Percentiles rank a stretch among this genome's conserved stretches.
Conservation (phyloP, 2,113 vertebrate species). For the Scolopax mira region DNA sequence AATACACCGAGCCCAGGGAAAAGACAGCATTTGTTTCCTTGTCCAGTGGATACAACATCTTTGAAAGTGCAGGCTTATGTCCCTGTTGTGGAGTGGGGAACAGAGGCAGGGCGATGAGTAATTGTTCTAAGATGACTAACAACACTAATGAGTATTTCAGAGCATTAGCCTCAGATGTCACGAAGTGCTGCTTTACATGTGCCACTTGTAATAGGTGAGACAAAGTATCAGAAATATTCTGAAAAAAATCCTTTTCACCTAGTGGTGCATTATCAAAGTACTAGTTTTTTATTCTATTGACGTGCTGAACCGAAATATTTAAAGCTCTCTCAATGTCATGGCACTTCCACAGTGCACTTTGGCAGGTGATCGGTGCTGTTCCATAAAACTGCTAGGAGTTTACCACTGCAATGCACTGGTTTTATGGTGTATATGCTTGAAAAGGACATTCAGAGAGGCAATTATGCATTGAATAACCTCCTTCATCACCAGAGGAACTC, state of each 20-base stretch:
- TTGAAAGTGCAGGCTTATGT: neutral
- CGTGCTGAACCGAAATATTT: neutral
- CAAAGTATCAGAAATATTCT: neutral
- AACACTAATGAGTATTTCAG: neutral
- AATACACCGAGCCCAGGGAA: neutral
- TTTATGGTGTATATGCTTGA: neutral
- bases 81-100: neutral
- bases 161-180: neutral
- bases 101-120: neutral
- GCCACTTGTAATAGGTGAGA: neutral
- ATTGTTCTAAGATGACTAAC: neutral
- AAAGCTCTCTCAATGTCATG: neutral
- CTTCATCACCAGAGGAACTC: neutral
- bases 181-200: rapidly evolving
- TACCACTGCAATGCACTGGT: neutral
- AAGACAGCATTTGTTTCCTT: neutral
- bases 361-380: neutral
- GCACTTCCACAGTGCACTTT: neutral
- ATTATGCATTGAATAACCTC: neutral
- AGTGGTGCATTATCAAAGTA: neutral
- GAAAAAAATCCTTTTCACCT: neutral
- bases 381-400: neutral
- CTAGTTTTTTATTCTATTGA: neutral
- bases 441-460: neutral
- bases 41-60: neutral